These are phyloP conservation scores for Lepidotrigona ventralis DNA, from an alignment of 1,140 invertebrate species.

Conservation along the genomic window DNA sequence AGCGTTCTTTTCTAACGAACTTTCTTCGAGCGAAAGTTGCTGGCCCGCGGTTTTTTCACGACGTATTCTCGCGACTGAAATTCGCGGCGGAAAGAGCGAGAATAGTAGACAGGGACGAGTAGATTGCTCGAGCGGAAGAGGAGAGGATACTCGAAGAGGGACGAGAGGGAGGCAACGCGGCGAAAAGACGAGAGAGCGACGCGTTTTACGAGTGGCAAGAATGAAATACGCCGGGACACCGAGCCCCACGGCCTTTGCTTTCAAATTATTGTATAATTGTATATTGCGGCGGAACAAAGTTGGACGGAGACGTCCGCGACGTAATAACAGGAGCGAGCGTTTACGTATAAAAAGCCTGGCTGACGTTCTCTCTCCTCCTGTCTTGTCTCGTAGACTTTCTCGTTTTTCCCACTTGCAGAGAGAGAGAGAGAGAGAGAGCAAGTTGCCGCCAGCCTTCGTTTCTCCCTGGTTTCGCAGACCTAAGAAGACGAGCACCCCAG, in stretches of 20 bases:
- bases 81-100: not conserved
- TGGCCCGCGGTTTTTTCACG: not conserved
- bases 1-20: constrained; percentile 1
- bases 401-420: constrained; percentile 15
- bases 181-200: constrained; percentile 31
- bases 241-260: constrained; percentile 61
- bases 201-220: constrained; percentile 44
- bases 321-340: constrained; percentile 72
- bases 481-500: constrained; percentile 22
- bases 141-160: not conserved
- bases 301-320: constrained; percentile 62
- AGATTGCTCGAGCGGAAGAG: constrained; percentile 8
- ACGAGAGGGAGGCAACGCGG: constrained; percentile 23
- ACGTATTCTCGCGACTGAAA: not conserved
- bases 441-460: constrained; percentile 18
- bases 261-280: constrained; percentile 77
- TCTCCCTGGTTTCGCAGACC: constrained; percentile 11
- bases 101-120: not conserved
- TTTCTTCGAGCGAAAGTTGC: not conserved
- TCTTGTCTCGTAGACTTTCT: constrained; percentile 59
- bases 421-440: not conserved
- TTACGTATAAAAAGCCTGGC: constrained; percentile 67
- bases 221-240: constrained; percentile 60
- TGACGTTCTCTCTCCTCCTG: constrained; percentile 9
- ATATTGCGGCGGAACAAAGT: constrained; percentile 73